phyloP scores from a whole-genome alignment of 2,888 invertebrate genomes.

The Megalurothrips usitatus region DNA sequence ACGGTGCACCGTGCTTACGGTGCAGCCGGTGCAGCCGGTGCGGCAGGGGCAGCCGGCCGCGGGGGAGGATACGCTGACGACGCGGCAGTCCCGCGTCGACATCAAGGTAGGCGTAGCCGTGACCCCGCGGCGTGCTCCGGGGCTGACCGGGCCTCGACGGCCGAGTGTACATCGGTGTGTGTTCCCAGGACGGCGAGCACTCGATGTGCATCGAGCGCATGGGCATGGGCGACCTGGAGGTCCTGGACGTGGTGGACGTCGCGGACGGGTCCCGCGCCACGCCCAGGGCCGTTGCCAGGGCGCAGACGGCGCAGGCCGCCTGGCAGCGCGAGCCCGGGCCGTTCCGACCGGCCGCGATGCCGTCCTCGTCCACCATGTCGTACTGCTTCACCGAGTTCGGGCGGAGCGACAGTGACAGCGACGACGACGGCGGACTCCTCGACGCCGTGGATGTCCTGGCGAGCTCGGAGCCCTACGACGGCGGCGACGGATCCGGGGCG shows the following conservation, averaged over 20 bases:
- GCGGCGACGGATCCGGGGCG: not conserved
- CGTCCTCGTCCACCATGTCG: not conserved
- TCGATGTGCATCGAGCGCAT: not conserved
- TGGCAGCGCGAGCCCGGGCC: not conserved
- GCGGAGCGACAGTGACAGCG: not conserved
- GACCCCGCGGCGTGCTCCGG: too few species aligned
- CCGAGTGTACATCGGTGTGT: not conserved
- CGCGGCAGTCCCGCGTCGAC: too few species aligned
- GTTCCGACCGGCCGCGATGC: not conserved
- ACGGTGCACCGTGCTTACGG: too few species aligned
- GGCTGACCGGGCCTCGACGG: too few species aligned
- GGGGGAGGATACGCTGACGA: too few species aligned
- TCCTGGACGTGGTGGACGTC: not conserved
- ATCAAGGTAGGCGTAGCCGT: too few species aligned
- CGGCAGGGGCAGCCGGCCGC: too few species aligned
- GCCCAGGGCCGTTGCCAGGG: not conserved
- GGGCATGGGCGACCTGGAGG: conserved; percentile 13
- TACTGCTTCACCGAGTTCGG: not conserved
- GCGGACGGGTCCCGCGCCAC: not conserved
- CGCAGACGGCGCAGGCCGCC: not conserved
- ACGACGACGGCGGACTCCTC: not conserved
- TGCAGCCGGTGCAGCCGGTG: too few species aligned
- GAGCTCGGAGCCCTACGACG: not conserved
- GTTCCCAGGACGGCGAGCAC: not conserved
- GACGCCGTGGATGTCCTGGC: not conserved